These are phyloP conservation scores for Erpetoichthys calabaricus DNA, from an alignment of 2,797 vertebrate species.

Conservation along the genomic window DNA sequence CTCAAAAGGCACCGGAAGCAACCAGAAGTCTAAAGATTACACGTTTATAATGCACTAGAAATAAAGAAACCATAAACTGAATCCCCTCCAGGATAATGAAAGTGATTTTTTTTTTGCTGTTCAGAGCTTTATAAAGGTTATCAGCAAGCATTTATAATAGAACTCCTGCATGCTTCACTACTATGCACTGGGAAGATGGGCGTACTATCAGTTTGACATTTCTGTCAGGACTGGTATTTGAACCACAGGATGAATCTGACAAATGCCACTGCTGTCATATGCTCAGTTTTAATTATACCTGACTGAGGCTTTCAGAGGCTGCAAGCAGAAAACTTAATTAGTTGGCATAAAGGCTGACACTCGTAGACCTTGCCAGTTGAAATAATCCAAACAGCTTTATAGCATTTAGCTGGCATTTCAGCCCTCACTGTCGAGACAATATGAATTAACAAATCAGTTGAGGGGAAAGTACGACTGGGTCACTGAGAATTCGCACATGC, in stretches of 20 bases:
- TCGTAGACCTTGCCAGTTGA: slow-evolving; percentile 23
- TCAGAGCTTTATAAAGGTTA: slow-evolving; percentile 79
- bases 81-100: slow-evolving; percentile 43
- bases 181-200: slow-evolving; percentile 34
- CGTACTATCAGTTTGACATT: slow-evolving; percentile 88
- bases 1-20: slow-evolving; percentile 18
- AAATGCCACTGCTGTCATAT: slow-evolving; percentile 88
- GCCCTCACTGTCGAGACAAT: slow-evolving; percentile 25
- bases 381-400: slow-evolving; percentile 34
- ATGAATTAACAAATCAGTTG: slow-evolving; percentile 26
- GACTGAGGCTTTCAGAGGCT: slow-evolving; percentile 59
- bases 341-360: slow-evolving; percentile 40
- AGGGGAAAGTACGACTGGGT: slow-evolving; percentile 13
- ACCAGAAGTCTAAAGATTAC: slow-evolving; percentile 12
- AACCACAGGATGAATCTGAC: slow-evolving; percentile 72
- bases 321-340: slow-evolving; percentile 75
- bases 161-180: slow-evolving; percentile 30
- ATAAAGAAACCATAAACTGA: slow-evolving; percentile 33
- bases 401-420: slow-evolving; percentile 32
- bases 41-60: slow-evolving; percentile 27
- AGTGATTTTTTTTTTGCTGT: slow-evolving; percentile 48
- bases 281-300: slow-evolving; percentile 87
- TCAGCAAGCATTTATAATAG: slow-evolving; percentile 64
- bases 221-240: slow-evolving; percentile 88
- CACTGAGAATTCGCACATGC: slow-evolving; percentile 6